Evolutionary conservation across 2,797 vertebrate genomes (phyloP).

Genomic region (Lacerta viridis): DNA sequence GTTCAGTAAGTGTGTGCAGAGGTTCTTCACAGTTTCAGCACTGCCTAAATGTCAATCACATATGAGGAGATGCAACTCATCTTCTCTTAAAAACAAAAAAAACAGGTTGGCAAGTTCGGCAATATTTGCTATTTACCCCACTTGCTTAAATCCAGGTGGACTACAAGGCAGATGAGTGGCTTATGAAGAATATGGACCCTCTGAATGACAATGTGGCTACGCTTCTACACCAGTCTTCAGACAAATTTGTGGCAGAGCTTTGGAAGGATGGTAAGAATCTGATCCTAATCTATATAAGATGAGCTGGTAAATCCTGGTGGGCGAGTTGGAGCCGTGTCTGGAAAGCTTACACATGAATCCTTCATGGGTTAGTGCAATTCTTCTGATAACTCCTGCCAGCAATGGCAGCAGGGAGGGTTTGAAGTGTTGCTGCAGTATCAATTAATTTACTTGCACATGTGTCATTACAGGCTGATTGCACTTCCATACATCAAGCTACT

Average conservation of each 20-base stretch:
- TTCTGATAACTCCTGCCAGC: background rate
- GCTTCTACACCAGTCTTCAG: slow-evolving; percentile 89
- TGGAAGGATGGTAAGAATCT: slow-evolving; percentile 90
- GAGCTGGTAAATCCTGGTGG: background rate
- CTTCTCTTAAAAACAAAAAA: background rate
- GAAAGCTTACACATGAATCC: background rate
- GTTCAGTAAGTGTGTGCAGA: background rate
- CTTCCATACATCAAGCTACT: slow-evolving; percentile 56
- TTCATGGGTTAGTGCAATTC: background rate
- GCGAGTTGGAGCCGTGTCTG: slow-evolving; percentile 7
- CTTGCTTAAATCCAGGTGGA: slow-evolving; percentile 83
- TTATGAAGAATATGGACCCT: slow-evolving; percentile 96
- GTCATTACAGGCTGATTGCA: slow-evolving; percentile 67
- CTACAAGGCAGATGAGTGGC: slow-evolving; percentile 93
- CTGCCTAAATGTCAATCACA: too few relatives aligned
- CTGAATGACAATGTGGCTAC: slow-evolving; percentile 93
- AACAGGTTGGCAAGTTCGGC: background rate
- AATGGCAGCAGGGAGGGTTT: slow-evolving; percentile 2
- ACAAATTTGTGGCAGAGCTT: slow-evolving; percentile 91
- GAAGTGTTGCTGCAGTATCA: background rate
- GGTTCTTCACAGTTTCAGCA: background rate
- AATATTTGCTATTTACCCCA: background rate
- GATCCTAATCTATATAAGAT: background rate
- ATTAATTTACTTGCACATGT: slow-evolving; percentile 55
- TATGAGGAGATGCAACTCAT: background rate